Evolutionary conservation across 2,797 vertebrate genomes (phyloP), one percentile per base, ranked within the genome.

Genomic region (Takifugu ocellatus): DNA sequence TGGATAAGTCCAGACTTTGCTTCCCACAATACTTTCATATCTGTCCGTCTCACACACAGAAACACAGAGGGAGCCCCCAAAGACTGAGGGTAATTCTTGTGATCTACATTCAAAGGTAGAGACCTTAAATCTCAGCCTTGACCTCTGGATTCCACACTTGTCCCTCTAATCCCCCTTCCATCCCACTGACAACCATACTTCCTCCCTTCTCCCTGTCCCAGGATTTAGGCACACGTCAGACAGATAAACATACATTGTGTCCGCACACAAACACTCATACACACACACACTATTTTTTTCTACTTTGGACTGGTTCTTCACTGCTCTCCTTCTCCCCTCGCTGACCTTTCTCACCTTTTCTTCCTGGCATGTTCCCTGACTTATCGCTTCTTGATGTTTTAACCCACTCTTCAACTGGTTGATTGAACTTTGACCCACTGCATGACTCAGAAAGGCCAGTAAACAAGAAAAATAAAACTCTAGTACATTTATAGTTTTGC

Each of bases 201-300:
- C 79, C 79, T 74, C 79, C 75, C 68, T 49, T 26, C 63, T 61
- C 7, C 25, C 64, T 48, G 66, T 72, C 65, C 69, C 24, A 0
- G 14, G 43, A 47, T 55, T 77, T 71, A 84, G 81, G 70, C 53
- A 0, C 15, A 39, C 75, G 77, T 86, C 77, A 80, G 81, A 84
- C 74, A 63, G 61, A 72, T 84, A 84, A 86, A 85, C 82, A 83
- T 65, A 80, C 79, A 82, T 45, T 14, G 62, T 68, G 72, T 73
- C 54, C 61, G 51, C 63, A 58, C 67, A 56, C 56, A 57, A 31
- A 17, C 61, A 9, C 52, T 33, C 53, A 5, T 43, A 14, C 29
- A 25, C 45, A 21, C 48, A 11, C 48, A 11, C 49, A 17, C 61
- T 12, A 25, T 56, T 49, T 49, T 42, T 39, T 39, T 39, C 12